Evolutionary conservation across 2,797 vertebrate genomes (phyloP).

Genomic region (Rhincodon typus): DNA sequence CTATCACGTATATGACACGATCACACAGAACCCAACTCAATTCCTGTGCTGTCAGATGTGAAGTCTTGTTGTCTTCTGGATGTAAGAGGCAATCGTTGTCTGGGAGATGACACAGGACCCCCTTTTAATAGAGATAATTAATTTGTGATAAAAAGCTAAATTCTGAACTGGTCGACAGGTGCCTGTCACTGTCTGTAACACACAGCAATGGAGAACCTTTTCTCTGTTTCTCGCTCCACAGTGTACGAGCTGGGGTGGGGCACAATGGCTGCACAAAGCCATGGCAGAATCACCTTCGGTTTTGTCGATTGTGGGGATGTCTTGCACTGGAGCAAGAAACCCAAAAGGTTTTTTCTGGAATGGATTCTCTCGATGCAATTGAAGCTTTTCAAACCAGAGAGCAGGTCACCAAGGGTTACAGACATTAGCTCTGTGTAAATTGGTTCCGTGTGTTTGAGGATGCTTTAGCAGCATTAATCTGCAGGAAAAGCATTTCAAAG

Average conservation of each 20-base stretch:
- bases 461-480: not conserved
- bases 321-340: not conserved
- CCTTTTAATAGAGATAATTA: not conserved
- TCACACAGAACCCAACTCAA: not conserved
- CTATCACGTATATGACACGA: not conserved
- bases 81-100: not conserved
- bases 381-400: not conserved
- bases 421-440: not conserved
- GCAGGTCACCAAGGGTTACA: not conserved
- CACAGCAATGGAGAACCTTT: not conserved
- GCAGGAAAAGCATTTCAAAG: not conserved
- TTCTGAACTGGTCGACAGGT: not conserved
- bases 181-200: not conserved
- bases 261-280: not conserved
- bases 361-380: not conserved
- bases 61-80: not conserved
- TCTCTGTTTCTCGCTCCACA: not conserved
- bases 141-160: not conserved
- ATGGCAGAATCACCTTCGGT: not conserved
- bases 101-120: not conserved
- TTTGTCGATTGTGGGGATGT: not conserved
- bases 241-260: not conserved
- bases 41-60: not conserved
- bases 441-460: not conserved
- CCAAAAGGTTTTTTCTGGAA: not conserved